phyloP scores from a whole-genome alignment of 2,888 invertebrate species.

The Lissocephala sabroskyi region DNA sequence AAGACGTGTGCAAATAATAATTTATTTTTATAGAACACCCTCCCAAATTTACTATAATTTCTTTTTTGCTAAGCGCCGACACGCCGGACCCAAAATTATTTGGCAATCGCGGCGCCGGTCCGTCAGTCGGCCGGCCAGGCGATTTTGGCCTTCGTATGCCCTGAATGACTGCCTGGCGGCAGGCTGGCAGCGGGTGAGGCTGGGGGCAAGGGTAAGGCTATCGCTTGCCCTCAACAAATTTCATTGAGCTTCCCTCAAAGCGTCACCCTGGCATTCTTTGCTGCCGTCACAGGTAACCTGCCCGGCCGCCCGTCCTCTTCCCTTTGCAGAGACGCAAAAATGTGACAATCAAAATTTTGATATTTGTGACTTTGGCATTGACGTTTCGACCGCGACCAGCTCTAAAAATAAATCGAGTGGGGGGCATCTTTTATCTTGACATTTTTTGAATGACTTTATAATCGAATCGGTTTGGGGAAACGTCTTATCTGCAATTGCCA shows the following conservation, averaged over 20 bases:
- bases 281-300: neutral
- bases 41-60: too few species aligned
- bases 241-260: conserved; percentile 35
- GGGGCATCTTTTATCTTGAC: too few species aligned
- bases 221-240: conserved; percentile 8
- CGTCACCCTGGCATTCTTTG: conserved; percentile 19
- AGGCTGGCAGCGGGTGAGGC: neutral
- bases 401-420: conserved; percentile 26
- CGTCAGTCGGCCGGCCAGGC: too few species aligned
- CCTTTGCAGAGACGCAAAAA: conserved; percentile 18
- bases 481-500: too few species aligned
- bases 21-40: conserved; percentile 26
- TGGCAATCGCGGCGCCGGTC: too few species aligned
- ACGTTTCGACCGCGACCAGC: conserved; percentile 29
- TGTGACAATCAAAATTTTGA: conserved; percentile 46
- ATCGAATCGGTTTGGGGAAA: too few species aligned
- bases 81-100: too few species aligned
- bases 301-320: too few species aligned
- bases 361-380: conserved; percentile 54
- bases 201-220: conserved; percentile 43
- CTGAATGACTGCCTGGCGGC: conserved; percentile 4
- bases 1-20: conserved; percentile 42
- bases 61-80: too few species aligned
- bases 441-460: too few species aligned
- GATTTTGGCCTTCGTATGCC: neutral